Evolutionary conservation across 2,113 vertebrate genomes (phyloP).

Genomic region (Apteryx owenii): DNA sequence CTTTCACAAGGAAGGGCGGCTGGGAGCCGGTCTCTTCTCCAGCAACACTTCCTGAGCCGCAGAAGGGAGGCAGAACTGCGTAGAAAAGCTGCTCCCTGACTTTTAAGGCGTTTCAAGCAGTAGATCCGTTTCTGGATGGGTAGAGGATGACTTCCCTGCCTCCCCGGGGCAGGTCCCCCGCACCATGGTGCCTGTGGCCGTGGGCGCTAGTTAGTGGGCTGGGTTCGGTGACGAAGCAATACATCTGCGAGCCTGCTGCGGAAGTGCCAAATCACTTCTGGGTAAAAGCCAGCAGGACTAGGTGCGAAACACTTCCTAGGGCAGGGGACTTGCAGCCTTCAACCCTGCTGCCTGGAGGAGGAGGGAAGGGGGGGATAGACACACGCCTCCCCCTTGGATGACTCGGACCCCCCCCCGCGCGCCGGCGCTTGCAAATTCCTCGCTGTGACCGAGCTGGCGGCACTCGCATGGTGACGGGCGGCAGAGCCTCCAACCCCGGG

Average conservation of each 20-base stretch:
- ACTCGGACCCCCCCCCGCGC: too few relatives aligned
- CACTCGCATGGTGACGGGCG: too few relatives aligned
- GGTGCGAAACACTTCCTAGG: rapidly evolving
- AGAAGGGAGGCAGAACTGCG: background rate
- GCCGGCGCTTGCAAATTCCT: background rate
- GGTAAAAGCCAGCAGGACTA: background rate
- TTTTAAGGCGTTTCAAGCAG: background rate
- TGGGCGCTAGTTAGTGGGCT: rapidly evolving
- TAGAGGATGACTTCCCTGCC: rapidly evolving
- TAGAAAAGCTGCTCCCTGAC: background rate
- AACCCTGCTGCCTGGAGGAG: rapidly evolving
- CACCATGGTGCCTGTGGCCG: background rate
- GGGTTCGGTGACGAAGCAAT: rapidly evolving
- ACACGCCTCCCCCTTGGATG: background rate
- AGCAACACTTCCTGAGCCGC: background rate
- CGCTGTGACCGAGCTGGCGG: too few relatives aligned
- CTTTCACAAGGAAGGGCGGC: background rate
- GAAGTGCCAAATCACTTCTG: rapidly evolving
- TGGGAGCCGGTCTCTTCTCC: too few relatives aligned
- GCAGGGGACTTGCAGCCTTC: rapidly evolving
- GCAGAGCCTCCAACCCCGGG: too few relatives aligned
- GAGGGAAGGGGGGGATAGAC: background rate
- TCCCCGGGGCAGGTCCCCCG: rapidly evolving
- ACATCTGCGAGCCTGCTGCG: rapidly evolving
- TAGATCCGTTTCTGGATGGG: rapidly evolving